These are phyloP conservation scores for Clivina fossor DNA, from an alignment of 2,888 invertebrate genomes.

Conservation along the genomic window DNA sequence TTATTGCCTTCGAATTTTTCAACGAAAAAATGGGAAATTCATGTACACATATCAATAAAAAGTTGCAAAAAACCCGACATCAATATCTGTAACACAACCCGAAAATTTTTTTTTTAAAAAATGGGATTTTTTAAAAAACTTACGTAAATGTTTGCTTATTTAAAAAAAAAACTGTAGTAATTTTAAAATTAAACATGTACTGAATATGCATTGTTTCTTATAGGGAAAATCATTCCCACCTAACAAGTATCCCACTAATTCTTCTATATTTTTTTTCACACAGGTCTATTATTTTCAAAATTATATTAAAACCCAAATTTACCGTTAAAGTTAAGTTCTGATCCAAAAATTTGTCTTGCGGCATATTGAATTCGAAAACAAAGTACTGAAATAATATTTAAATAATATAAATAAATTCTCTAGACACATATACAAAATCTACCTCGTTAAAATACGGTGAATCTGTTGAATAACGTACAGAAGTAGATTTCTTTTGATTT, in stretches of 20 bases:
- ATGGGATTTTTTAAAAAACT: too few species aligned
- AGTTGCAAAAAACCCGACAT: too few species aligned
- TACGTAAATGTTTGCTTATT: too few species aligned
- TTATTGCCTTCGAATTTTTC: too few species aligned
- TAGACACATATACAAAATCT: slow-evolving; percentile 32
- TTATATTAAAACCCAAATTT: slow-evolving; percentile 38
- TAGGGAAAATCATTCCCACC: not conserved
- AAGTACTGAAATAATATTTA: slow-evolving; percentile 59
- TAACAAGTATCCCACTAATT: too few species aligned
- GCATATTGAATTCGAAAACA: slow-evolving; percentile 65
- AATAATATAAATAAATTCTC: slow-evolving; percentile 6
- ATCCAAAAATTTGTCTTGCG: slow-evolving; percentile 60
- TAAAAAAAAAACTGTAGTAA: not conserved
- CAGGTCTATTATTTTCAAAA: not conserved
- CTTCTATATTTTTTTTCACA: not conserved
- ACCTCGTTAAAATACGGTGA: slow-evolving; percentile 73
- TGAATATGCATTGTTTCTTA: too few species aligned
- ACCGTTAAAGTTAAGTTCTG: slow-evolving; percentile 64
- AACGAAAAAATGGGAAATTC: too few species aligned
- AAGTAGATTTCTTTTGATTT: slow-evolving; percentile 62
- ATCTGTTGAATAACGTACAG: slow-evolving; percentile 59
- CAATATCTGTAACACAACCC: too few species aligned
- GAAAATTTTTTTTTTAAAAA: too few species aligned
- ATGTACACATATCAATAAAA: too few species aligned
- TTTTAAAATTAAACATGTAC: not conserved